phyloP scores from a whole-genome alignment of 2,888 invertebrate genomes.

The Amphipyra berbera region DNA sequence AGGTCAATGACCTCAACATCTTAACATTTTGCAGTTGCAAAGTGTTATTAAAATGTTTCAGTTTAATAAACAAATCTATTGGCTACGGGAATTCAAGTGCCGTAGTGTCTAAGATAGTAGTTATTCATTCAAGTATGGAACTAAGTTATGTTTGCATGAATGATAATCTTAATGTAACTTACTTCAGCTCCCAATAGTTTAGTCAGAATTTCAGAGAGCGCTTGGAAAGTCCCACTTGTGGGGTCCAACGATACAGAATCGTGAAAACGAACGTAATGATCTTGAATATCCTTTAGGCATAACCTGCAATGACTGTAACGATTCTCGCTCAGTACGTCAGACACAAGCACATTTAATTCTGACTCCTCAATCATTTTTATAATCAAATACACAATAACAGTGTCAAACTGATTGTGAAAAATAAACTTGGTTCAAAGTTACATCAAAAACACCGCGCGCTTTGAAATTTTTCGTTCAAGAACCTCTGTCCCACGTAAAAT shows the following conservation, averaged over 20 bases:
- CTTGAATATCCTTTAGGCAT: conserved; percentile 74
- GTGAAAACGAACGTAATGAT: conserved; percentile 73
- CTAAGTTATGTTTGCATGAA: too few relatives aligned
- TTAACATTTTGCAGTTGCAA: too few relatives aligned
- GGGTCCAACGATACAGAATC: conserved; percentile 70
- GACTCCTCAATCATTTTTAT: conserved; percentile 67
- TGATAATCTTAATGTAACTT: conserved; percentile 28
- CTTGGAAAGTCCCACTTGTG: conserved; percentile 52
- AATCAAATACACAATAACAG: conserved; percentile 11
- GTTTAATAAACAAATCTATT: background rate
- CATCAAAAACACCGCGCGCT: conserved; percentile 69
- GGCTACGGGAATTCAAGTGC: too few relatives aligned
- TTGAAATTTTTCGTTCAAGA: conserved; percentile 80
- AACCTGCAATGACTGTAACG: conserved; percentile 82
- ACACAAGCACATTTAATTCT: conserved; percentile 73
- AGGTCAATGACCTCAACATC: background rate
- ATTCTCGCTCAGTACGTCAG: conserved; percentile 75
- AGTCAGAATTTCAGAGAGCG: conserved; percentile 66
- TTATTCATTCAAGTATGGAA: too few relatives aligned
- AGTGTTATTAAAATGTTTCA: too few relatives aligned
- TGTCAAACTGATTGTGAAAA: conserved; percentile 2
- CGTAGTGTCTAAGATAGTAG: too few relatives aligned
- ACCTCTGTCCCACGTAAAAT: conserved; percentile 45
- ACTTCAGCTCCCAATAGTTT: conserved; percentile 72
- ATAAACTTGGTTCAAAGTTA: conserved; percentile 27